Base-by-base conservation (phyloP, 2,797 vertebrate species). In the Acanthurus tractus region DNA sequence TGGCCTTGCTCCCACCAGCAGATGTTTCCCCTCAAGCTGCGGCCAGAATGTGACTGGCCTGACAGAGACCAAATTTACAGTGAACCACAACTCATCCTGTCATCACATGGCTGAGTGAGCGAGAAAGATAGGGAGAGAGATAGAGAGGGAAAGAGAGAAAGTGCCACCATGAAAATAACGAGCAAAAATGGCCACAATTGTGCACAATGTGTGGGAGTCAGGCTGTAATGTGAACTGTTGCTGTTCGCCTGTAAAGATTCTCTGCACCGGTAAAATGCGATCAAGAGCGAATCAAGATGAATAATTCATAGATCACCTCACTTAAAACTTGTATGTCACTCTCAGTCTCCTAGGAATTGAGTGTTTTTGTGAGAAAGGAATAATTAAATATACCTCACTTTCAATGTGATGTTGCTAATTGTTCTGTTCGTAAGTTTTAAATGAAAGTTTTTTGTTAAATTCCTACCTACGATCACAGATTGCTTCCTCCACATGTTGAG, bases 1-100 rank as follows among this genome's bases (percentile, higher is more conserved):
- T 75, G 76, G 78, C 56, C 54, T 58, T 70, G 2, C 20, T 88
- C 45, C 88, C 77, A 59, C 72, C 59, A 79, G 71, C 90, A 94
- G 87, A 91, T 94, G 87, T 87, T 87, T 72, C 66, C 85, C 71
- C 77, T 81, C 38, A 84, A 90, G 92, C 76, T 72, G 46, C 40
- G 81, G 84, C 82, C 82, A 74, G 74, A 89, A 90, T 92, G 86
- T 82, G 74, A 66, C 82, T 89, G 70, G 75, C 76, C 61, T 85
- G 83, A 88, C 87, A 90, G 81, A 76, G 71, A 81, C 78, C 73
- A 91, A 85, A 94, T 93, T 90, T 92, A 89, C 89, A 87, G 88
- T 79, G 68, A 76, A 53, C 59, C 74, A 63, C 84, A 79, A 90
- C 83, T 79, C 81, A 90, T 92, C 81, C 81, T 74, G 67, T 86